Evolutionary conservation across 2,888 invertebrate genomes (phyloP), one percentile per base, ranked within the genome.

Genomic region (Poecilobothrus nobilitatus): DNA sequence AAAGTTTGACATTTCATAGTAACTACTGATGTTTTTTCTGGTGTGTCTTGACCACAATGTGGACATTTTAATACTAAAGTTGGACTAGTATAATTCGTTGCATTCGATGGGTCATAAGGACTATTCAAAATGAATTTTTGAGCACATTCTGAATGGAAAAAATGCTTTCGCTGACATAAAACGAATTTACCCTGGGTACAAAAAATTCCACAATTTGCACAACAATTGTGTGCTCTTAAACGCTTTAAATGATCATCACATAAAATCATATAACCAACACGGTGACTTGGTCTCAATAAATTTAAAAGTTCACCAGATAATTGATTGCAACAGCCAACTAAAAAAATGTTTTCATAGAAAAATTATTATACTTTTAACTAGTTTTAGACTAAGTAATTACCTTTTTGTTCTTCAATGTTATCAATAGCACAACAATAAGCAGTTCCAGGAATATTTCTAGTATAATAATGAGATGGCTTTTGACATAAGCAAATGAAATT

Each of bases 121-220:
- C 78, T 78, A 73, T 78, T 81, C 7, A 82, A 74, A 65, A 81
- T 78, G 70, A 78, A 80, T 67, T 81, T 81, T 69, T 80, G 79
- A 18, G 89, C 89, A 77, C 95, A 95, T 68, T 90, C 89, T 68
- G 89, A 83, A 82, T 95, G 95, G 81, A 91, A 95, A 73, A 92
- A 87, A 81, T 95, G 95, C 22, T 87, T 86, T 69, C 86, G 83
- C 67, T 86, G 85, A 80, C 95, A 96, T 74, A 92, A 89, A 75
- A 89, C 86, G 83, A 95, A 95, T 73, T 86, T 86, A 5, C 95
- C 95, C 91, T 94, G 93, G 8, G 94, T 90, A 78, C 95, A 95
- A 80, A 94, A 96, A 67, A 93, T 83, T 8, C 95, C 92, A 81
- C 96, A 96, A 1, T 90, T 89, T 0, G 95, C 91, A 78, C 95